Evolutionary conservation across 2,797 vertebrate genomes (phyloP).

Genomic region (Bovichtus diacanthus): DNA sequence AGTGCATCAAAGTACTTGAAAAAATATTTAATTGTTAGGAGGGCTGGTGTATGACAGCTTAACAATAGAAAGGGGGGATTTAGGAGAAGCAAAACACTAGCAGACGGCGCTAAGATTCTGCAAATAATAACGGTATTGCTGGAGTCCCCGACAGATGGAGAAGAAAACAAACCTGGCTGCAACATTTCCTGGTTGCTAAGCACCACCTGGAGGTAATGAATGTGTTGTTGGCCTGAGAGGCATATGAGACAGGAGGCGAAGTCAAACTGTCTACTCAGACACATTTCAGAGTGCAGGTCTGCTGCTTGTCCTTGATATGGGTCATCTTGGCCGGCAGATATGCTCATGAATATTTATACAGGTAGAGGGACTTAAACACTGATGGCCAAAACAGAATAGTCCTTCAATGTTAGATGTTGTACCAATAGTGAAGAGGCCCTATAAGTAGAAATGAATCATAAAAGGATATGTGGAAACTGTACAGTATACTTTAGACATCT

Average conservation of each 20-base stretch:
- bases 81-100: slow-evolving; percentile 72
- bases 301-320: slow-evolving; percentile 52
- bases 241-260: slow-evolving; percentile 32
- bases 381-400: slow-evolving; percentile 23
- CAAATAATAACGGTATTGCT: slow-evolving; percentile 67
- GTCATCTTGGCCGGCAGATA: slow-evolving; percentile 40
- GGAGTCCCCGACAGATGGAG: slow-evolving; percentile 77
- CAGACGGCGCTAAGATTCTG: slow-evolving; percentile 64
- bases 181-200: slow-evolving; percentile 79
- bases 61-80: slow-evolving; percentile 54
- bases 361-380: slow-evolving; percentile 21
- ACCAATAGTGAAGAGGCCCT: slow-evolving; percentile 1
- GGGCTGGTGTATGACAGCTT: slow-evolving; percentile 59
- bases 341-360: slow-evolving; percentile 50
- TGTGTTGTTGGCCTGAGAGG: slow-evolving; percentile 46
- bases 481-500: not conserved
- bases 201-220: slow-evolving; percentile 75
- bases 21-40: slow-evolving; percentile 72
- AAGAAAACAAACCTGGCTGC: slow-evolving; percentile 75
- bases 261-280: slow-evolving; percentile 52
- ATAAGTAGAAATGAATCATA: slow-evolving; percentile 29
- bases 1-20: slow-evolving; percentile 71
- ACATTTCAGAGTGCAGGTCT: slow-evolving; percentile 29
- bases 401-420: slow-evolving; percentile 20
- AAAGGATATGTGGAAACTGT: slow-evolving; percentile 3